Evolutionary conservation across 2,113 vertebrate genomes (phyloP).

Genomic region (Clupea harengus): DNA sequence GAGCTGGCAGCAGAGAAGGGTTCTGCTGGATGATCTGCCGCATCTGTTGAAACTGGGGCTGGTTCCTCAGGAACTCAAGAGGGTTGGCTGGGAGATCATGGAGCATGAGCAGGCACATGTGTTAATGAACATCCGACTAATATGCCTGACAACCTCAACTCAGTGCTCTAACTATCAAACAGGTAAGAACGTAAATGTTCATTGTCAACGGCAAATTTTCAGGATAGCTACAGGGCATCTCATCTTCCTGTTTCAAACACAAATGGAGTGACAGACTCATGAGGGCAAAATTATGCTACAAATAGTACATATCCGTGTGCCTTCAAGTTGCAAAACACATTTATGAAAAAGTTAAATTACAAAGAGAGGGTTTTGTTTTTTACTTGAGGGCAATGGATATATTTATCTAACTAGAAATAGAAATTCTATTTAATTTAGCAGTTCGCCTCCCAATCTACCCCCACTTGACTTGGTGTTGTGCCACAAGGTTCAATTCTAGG

Average conservation of each 20-base stretch:
- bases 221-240: neutral
- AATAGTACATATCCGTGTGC: neutral
- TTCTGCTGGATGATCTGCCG: constrained; percentile 97
- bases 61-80: constrained; percentile 90
- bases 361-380: too few species aligned
- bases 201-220: too few species aligned
- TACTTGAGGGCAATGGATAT: too few species aligned
- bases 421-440: too few species aligned
- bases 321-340: neutral
- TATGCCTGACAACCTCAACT: neutral
- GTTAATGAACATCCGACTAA: neutral
- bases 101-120: neutral
- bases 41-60: constrained; percentile 96
- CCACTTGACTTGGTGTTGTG: too few species aligned
- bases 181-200: too few species aligned
- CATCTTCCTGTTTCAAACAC: too few species aligned
- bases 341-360: too few species aligned
- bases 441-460: too few species aligned
- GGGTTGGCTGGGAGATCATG: constrained; percentile 78
- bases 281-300: neutral
- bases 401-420: too few species aligned
- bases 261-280: neutral
- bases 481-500: too few species aligned
- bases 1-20: constrained; percentile 85
- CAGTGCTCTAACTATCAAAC: neutral